These are phyloP conservation scores for Pseudomugil gertrudae DNA, from an alignment of 2,797 vertebrate genomes.

Conservation along the genomic window DNA sequence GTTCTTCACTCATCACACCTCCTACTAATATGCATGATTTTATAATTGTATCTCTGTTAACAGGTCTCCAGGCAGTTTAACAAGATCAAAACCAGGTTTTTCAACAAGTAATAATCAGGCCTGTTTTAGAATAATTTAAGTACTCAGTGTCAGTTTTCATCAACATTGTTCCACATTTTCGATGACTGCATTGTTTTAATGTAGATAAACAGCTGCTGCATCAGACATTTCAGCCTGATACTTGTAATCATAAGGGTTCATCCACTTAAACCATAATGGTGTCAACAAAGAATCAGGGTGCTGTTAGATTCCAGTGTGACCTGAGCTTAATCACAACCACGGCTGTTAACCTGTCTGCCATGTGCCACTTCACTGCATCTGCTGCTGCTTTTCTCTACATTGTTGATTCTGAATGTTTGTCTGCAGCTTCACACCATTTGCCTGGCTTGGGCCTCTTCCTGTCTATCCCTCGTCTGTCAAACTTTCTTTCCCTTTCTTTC, in stretches of 20 bases:
- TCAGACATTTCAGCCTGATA: not conserved
- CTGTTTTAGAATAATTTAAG: not conserved
- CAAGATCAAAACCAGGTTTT: not conserved
- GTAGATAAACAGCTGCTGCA: not conserved
- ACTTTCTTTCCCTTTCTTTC: slow-evolving; percentile 51
- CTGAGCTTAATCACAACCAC: not conserved
- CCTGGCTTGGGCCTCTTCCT: slow-evolving; percentile 50
- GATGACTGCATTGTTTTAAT: not conserved
- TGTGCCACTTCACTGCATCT: not conserved
- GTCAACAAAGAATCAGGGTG: not conserved
- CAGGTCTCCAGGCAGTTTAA: not conserved
- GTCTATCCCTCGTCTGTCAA: slow-evolving; percentile 56
- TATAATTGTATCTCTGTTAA: not conserved
- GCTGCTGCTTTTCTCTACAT: slow-evolving; percentile 2
- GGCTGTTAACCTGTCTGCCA: not conserved
- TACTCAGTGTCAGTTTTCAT: not conserved
- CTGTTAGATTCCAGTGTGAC: not conserved
- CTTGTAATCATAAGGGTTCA: not conserved
- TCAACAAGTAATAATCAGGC: not conserved
- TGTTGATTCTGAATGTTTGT: slow-evolving; percentile 3
- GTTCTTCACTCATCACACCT: slow-evolving; percentile 8
- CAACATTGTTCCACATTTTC: not conserved
- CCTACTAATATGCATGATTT: slow-evolving; percentile 25
- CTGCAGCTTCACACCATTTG: slow-evolving; percentile 30
- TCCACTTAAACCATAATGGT: not conserved